Evolutionary conservation across 2,888 invertebrate species (phyloP), one percentile per base, ranked within the genome.

Genomic region (Drosophila algonquin): DNA sequence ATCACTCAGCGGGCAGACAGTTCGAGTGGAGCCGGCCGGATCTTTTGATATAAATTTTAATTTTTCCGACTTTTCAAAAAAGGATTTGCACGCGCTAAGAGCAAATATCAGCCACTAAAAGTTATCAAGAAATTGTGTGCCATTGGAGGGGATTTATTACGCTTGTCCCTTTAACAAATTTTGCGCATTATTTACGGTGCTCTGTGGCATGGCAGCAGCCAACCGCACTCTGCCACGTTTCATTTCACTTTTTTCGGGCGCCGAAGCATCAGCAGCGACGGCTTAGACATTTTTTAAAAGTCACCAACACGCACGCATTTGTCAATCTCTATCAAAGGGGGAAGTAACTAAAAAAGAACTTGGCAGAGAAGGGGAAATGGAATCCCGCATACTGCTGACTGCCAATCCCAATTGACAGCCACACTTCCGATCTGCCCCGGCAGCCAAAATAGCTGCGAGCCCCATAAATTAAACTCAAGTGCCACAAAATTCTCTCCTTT

Each of bases 371-470:
- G 47, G 55, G 55, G 51, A 9, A 50, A 48, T 14, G 40, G 40
- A 48, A 59, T 58, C 64, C 74, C 61, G 70, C 75, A 68, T 60
- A 47, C 58, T 63, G 76, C 64, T 71, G 72, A 81, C 85, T 85
- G 87, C 88, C 85, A 89, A 89, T 87, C 86, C 85, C 75, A 87
- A 85, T 89, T 85, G 85, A 85, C 85, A 85, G 85, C 76, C 75
- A 85, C 89, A 87, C 85, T 85, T 85, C 85, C 85, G 35, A 4
- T 4, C 12, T 2, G 85, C 75, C 73, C 81, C 85, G 89, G 85
- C 89, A 87, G 85, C 85, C 87, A 88, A 85, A 85, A 85, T 85
- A 89, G 89, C 85, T 81, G 89, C 78, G 76, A 85, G 80, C 75
- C 74, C 87, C 82, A 85, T 85, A 85, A 85, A 85, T 85, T 85